Conservation (phyloP, 2,888 invertebrate species). For the Dasysyrphus tricinctus region DNA sequence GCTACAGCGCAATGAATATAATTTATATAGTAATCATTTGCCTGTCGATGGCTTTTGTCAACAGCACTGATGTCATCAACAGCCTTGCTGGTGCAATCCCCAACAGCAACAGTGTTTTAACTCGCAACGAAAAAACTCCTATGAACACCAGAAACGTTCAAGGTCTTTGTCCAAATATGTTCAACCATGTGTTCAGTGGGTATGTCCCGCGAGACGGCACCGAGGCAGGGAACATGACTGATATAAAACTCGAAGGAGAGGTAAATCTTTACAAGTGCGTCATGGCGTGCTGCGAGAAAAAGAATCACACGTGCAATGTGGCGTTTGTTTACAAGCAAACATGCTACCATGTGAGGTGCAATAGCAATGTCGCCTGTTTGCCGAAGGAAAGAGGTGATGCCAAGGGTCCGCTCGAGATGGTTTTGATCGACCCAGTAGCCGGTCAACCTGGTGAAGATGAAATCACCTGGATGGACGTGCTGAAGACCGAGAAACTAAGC, state of each 20-base stretch:
- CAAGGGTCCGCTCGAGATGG: constrained; percentile 88
- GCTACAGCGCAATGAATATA: constrained; percentile 27
- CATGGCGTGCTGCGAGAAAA: constrained; percentile 85
- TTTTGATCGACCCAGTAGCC: constrained; percentile 89
- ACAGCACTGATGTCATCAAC: constrained; percentile 68
- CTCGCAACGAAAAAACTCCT: constrained; percentile 47
- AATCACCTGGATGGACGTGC: constrained; percentile 80
- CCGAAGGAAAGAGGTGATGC: constrained; percentile 87
- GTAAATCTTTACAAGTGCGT: constrained; percentile 88
- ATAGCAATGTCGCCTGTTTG: constrained; percentile 88
- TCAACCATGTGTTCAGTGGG: constrained; percentile 82
- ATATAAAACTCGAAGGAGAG: constrained; percentile 83
- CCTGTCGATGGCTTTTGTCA: constrained; percentile 44
- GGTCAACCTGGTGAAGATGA: constrained; percentile 62
- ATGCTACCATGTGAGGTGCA: constrained; percentile 91
- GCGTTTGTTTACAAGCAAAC: constrained; percentile 90
- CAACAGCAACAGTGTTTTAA: constrained; percentile 31
- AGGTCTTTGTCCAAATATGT: constrained; percentile 81
- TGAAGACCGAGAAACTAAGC: constrained; percentile 77
- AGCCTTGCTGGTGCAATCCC: constrained; percentile 17
- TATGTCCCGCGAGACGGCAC: constrained; percentile 84
- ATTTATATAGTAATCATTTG: constrained; percentile 43
- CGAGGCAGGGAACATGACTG: constrained; percentile 86
- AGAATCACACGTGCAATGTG: constrained; percentile 87
- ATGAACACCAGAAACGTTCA: constrained; percentile 71